Conservation (phyloP, 1,140 invertebrate species). For the Thalassaphorura encarpata region DNA sequence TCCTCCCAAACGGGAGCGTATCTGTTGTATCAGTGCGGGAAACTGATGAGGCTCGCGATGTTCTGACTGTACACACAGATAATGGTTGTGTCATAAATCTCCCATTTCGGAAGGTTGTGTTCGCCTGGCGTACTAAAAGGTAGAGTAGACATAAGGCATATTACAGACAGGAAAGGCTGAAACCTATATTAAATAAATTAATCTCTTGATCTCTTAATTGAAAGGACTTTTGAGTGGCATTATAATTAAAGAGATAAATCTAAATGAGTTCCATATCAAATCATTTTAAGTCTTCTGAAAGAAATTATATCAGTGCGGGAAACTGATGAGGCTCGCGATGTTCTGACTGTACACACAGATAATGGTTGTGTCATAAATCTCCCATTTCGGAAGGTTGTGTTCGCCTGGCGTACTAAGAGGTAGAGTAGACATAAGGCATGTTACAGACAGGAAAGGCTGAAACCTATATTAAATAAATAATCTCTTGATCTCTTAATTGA, state of each 20-base stretch:
- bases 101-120: constrained; percentile 32
- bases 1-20: constrained; percentile 31
- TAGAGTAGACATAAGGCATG: too few species aligned
- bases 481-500: too few species aligned
- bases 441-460: too few species aligned
- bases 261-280: too few species aligned
- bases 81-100: constrained; percentile 26
- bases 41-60: constrained; percentile 28
- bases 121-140: constrained; percentile 27
- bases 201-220: too few species aligned
- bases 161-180: too few species aligned
- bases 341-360: constrained; percentile 29
- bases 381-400: constrained; percentile 32
- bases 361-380: constrained; percentile 26
- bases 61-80: constrained; percentile 29
- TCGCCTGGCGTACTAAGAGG: constrained; percentile 26
- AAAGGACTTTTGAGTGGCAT: too few species aligned
- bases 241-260: too few species aligned
- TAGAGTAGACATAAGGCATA: too few species aligned
- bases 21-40: constrained; percentile 28
- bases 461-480: too few species aligned
- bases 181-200: too few species aligned
- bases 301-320: constrained; percentile 26
- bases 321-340: constrained; percentile 28
- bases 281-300: too few species aligned